These are phyloP conservation scores for Drosophila insularis DNA, from an alignment of 1,140 invertebrate genomes.

Conservation along the genomic window DNA sequence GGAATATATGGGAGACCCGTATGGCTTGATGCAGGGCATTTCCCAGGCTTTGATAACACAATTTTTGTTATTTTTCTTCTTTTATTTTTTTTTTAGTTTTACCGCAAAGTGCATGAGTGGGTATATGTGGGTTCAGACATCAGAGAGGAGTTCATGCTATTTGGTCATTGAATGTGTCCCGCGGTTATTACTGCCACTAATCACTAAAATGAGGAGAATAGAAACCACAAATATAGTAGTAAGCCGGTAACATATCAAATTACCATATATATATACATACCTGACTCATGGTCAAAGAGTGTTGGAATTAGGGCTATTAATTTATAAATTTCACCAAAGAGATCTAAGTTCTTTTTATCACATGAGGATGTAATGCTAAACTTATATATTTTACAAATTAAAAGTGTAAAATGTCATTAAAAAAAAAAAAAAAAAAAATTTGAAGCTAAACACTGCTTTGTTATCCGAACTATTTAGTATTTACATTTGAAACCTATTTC, in stretches of 20 bases:
- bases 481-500: too few species aligned
- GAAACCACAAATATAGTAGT: slow-evolving; percentile 33
- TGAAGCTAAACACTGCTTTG: too few species aligned
- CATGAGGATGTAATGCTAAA: too few species aligned
- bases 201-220: slow-evolving; percentile 29
- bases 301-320: background rate
- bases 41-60: slow-evolving; percentile 80
- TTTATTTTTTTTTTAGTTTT: slow-evolving; percentile 37
- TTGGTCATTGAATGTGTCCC: slow-evolving; percentile 49
- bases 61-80: slow-evolving; percentile 58
- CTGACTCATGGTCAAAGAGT: background rate
- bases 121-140: slow-evolving; percentile 59
- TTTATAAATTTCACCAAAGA: too few species aligned
- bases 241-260: slow-evolving; percentile 26
- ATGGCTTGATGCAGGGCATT: slow-evolving; percentile 65
- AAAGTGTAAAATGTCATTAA: too few species aligned
- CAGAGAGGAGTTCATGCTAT: slow-evolving; percentile 6
- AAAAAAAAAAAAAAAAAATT: too few species aligned
- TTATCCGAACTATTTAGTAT: too few species aligned
- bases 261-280: background rate
- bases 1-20: slow-evolving; percentile 27
- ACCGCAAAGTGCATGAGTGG: slow-evolving; percentile 69
- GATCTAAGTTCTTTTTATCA: too few species aligned
- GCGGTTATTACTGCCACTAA: slow-evolving; percentile 55
- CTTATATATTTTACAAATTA: too few species aligned